These are phyloP conservation scores for Ariolimax columbianus DNA, from an alignment of 2,888 invertebrate species.

Conservation along the genomic window DNA sequence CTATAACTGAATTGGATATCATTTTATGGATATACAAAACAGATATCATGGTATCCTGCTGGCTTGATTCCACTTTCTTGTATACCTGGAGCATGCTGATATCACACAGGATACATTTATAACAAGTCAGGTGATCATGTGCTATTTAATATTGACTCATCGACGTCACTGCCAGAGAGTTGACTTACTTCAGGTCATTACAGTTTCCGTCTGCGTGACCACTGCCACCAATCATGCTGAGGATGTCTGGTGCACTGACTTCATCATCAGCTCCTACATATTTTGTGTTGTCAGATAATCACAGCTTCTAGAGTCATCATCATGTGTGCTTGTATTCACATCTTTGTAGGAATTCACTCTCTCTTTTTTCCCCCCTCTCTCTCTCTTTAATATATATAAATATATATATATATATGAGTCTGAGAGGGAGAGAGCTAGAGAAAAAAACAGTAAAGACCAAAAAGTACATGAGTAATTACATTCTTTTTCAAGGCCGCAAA, in stretches of 20 bases:
- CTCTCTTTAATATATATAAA: no score
- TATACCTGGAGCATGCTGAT: neutral
- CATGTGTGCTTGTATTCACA: no score
- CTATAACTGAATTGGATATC: neutral
- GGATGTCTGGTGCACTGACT: neutral
- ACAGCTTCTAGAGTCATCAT: no score
- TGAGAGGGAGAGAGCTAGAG: no score
- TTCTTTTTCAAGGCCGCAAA: no score
- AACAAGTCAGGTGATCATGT: neutral
- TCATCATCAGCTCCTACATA: no score
- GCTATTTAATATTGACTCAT: neutral
- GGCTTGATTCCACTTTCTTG: neutral
- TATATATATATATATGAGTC: no score
- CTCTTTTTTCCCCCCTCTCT: no score
- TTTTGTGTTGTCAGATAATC: no score
- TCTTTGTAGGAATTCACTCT: no score
- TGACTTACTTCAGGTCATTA: neutral
- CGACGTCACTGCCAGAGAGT: neutral
- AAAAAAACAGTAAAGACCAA: no score
- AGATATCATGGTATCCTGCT: neutral
- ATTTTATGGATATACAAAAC: neutral
- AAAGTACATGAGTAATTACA: no score
- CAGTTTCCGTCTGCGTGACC: neutral
- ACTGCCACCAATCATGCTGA: neutral
- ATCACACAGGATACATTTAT: neutral